A percentile compares a stretch with the other conserved stretches of the same genome.
phyloP scores from a whole-genome alignment of 2,888 invertebrate species.

The Chymomyza fuscimana region DNA sequence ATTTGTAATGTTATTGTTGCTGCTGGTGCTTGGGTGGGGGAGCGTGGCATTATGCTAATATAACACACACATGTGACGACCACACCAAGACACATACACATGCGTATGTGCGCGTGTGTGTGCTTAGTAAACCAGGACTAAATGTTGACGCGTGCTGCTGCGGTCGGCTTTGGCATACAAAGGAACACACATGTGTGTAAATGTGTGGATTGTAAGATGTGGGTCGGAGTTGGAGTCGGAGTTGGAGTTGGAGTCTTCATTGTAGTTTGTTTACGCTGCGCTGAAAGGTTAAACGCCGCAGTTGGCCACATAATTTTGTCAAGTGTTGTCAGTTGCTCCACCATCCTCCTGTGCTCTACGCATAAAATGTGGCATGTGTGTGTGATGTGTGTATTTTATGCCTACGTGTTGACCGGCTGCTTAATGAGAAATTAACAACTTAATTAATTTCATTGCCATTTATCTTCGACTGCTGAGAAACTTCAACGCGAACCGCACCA shows the following conservation, averaged over 20 bases:
- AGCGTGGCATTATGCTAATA: slow-evolving; percentile 58
- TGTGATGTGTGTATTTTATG: slow-evolving; percentile 45
- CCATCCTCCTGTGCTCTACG: slow-evolving; percentile 15
- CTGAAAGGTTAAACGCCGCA: slow-evolving; percentile 70
- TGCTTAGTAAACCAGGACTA: slow-evolving; percentile 51
- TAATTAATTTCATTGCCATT: slow-evolving; percentile 79
- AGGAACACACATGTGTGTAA: slow-evolving; percentile 29
- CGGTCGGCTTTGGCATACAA: slow-evolving; percentile 33
- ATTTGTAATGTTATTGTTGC: slow-evolving; percentile 48
- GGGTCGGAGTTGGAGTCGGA: slow-evolving; percentile 10
- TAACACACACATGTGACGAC: slow-evolving; percentile 35
- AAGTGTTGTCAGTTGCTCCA: slow-evolving; percentile 64
- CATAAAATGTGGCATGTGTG: slow-evolving; percentile 8
- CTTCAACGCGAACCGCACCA: slow-evolving; percentile 40
- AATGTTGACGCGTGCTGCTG: slow-evolving; percentile 68
- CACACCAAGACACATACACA: neutral
- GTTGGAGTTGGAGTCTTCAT: slow-evolving; percentile 19
- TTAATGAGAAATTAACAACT: slow-evolving; percentile 80
- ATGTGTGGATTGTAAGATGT: neutral
- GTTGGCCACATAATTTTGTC: slow-evolving; percentile 66
- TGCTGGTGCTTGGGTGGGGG: slow-evolving; percentile 15
- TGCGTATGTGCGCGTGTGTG: slow-evolving; percentile 20
- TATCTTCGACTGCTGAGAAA: slow-evolving; percentile 67
- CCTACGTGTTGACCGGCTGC: slow-evolving; percentile 57
- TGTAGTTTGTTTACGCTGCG: slow-evolving; percentile 41